A percentile compares a stretch with the other conserved stretches of the same genome.
These are phyloP conservation scores for Haliclona indistincta DNA, from an alignment of 37 sponge, comb jelly and placozoan species.

Conservation along the genomic window DNA sequence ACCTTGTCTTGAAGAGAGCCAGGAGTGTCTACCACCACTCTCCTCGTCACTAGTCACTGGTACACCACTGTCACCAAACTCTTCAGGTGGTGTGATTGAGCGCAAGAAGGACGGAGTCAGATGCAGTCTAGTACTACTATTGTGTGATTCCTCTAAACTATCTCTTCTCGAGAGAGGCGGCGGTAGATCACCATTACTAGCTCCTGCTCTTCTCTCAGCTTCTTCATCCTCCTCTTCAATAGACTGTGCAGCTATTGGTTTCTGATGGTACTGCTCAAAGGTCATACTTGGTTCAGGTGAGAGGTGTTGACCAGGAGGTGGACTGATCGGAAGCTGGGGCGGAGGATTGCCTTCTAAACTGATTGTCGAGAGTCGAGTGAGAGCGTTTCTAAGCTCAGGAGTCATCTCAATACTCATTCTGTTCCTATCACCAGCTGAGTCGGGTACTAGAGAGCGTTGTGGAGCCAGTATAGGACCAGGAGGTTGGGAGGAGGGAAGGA, in stretches of 20 bases:
- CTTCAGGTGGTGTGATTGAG: slow-evolving; percentile 6
- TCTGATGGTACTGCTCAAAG: too few relatives aligned
- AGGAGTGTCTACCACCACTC: too few relatives aligned
- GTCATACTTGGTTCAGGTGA: too few relatives aligned
- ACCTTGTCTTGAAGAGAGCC: too few relatives aligned
- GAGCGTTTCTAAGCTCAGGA: neutral
- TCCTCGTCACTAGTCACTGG: neutral
- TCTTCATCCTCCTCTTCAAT: too few relatives aligned
- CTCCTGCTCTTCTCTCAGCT: too few relatives aligned
- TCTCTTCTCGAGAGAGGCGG: neutral
- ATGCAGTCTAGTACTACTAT: too few relatives aligned
- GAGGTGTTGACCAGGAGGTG: neutral
- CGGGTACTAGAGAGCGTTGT: neutral
- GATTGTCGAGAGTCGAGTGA: neutral
- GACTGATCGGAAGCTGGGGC: neutral
- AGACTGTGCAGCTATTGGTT: too few relatives aligned
- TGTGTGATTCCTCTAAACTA: neutral
- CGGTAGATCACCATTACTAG: slow-evolving; percentile 2
- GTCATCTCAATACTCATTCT: too few relatives aligned
- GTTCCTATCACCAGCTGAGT: too few relatives aligned
- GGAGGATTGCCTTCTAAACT: neutral
- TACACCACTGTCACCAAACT: neutral
- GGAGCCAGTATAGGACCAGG: slow-evolving; percentile 37
- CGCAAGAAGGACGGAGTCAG: neutral
- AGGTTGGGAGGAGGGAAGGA: slow-evolving; percentile 15